Conservation (phyloP, 2,113 vertebrate species). For the Baryphthengus martii region DNA sequence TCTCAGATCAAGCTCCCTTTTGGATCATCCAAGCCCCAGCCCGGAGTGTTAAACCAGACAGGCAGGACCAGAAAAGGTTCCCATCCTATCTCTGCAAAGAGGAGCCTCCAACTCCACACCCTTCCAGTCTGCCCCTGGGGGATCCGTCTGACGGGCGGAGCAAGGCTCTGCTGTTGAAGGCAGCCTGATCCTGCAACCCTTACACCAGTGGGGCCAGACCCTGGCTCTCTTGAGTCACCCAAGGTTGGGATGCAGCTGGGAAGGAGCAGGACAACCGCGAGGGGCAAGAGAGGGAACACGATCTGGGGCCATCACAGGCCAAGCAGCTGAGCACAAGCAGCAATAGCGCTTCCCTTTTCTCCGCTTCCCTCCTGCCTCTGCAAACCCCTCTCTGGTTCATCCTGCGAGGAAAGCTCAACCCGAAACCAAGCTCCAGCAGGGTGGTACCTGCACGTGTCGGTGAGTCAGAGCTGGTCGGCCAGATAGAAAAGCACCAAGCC, state of each 20-base stretch:
- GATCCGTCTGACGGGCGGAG: background rate
- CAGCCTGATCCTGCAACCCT: background rate
- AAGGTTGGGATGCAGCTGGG: background rate
- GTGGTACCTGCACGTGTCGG: background rate
- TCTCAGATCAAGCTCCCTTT: slow-evolving; percentile 17
- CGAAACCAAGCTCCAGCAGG: background rate
- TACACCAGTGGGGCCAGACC: background rate
- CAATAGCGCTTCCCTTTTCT: background rate
- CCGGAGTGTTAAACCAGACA: slow-evolving; percentile 19
- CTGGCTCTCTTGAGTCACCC: background rate
- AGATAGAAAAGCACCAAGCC: background rate
- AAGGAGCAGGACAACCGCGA: background rate
- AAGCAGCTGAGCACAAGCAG: background rate
- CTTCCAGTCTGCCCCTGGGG: slow-evolving; percentile 32
- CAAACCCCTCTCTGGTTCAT: background rate
- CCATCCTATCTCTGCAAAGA: background rate
- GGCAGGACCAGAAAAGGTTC: slow-evolving; percentile 9
- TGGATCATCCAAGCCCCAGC: background rate
- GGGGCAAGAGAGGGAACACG: background rate
- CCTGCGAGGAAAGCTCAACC: fast-evolving
- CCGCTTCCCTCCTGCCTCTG: background rate
- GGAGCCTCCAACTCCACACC: background rate
- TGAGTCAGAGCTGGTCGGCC: slow-evolving; percentile 10
- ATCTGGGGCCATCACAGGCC: too few species aligned
- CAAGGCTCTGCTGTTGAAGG: background rate